Base-by-base conservation (phyloP, 2,797 vertebrate genomes). In the Melanotaenia parkinsoni region DNA sequence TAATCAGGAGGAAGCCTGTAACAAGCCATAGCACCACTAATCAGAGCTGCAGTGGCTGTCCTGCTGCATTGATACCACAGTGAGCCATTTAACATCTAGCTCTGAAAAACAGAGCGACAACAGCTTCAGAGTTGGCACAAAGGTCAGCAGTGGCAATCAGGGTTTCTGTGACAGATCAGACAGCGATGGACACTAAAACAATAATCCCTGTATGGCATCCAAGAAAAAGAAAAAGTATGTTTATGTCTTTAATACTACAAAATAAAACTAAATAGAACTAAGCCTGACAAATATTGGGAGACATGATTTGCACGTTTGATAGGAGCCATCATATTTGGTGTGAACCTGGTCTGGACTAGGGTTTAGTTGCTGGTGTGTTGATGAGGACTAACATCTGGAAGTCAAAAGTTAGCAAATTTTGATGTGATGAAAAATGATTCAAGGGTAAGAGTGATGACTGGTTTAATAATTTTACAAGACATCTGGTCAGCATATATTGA, bases 321-420 rank as follows among this genome's bases (percentile, higher is more conserved):
- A 5, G 22, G 1, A 12, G 22, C 1, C 9, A 5, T 9, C 10
- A 13, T 4, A 22, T 24, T 26, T 53, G 11, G 11, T 24, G 24
- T 22, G 22, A 54, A n/a, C 4, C 47, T 50, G 47, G 7, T 50
- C 45, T 22, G n/a, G 45, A 8, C 6, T 7, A 47, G 7, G 45
- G 2, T 12, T 12, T 11, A 53, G 51, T 40, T 38, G 35, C 47
- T 53, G 33, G 16, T 35, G 5, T 2, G 0, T 45, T 62, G 54
- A 45, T 64, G 1, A 7, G 24, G 22, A 71, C 35, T 20, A 40
- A 16, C 58, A 18, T 57, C 33, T 67, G 58, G 20, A 47, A 64
- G 56, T 32, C 24, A 71, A 70, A 22, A 30, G 58, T 67, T 54
- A 53, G 10, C 35, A 64, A 81, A 61, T 63, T 35, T 38, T 72